These are phyloP conservation scores for Triplophysa dalaica DNA, from an alignment of 2,113 vertebrate genomes.

Conservation along the genomic window DNA sequence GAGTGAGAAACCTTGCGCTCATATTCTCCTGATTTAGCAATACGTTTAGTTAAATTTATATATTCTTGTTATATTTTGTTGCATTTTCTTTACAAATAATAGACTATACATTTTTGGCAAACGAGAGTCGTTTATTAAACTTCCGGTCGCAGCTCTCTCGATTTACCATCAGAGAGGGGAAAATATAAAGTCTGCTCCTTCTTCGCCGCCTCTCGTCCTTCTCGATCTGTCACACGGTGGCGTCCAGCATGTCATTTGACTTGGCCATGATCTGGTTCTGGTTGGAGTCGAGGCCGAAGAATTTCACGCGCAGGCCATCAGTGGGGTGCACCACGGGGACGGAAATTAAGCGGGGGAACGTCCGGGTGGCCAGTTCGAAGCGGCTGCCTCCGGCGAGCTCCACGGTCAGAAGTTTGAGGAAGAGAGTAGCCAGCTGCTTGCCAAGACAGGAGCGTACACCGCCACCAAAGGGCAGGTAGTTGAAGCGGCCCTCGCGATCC, in stretches of 20 bases:
- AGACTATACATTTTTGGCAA: slow-evolving; percentile 75
- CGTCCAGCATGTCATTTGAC: slow-evolving; percentile 87
- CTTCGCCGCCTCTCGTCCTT: background rate
- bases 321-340: slow-evolving; percentile 94
- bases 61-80: slow-evolving; percentile 63
- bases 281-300: slow-evolving; percentile 97
- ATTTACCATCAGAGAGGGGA: slow-evolving; percentile 52
- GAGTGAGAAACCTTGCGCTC: slow-evolving; percentile 41
- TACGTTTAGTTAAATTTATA: slow-evolving; percentile 62
- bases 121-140: slow-evolving; percentile 59
- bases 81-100: slow-evolving; percentile 70
- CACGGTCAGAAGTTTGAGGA: slow-evolving; percentile 89
- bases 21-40: slow-evolving; percentile 46
- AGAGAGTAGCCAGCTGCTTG: slow-evolving; percentile 94
- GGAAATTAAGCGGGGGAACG: slow-evolving; percentile 87
- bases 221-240: slow-evolving; percentile 78
- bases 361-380: slow-evolving; percentile 91
- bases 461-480: slow-evolving; percentile 94
- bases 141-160: slow-evolving; percentile 40
- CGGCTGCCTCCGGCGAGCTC: slow-evolving; percentile 92
- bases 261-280: slow-evolving; percentile 97
- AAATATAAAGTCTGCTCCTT: slow-evolving; percentile 50
- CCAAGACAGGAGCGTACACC: slow-evolving; percentile 94
- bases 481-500: slow-evolving; percentile 93
- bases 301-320: slow-evolving; percentile 91